Percentiles rank a stretch among this genome's conserved stretches.
phyloP scores from a whole-genome alignment of 2,888 invertebrate species.

The Ennomos fuscantarius region DNA sequence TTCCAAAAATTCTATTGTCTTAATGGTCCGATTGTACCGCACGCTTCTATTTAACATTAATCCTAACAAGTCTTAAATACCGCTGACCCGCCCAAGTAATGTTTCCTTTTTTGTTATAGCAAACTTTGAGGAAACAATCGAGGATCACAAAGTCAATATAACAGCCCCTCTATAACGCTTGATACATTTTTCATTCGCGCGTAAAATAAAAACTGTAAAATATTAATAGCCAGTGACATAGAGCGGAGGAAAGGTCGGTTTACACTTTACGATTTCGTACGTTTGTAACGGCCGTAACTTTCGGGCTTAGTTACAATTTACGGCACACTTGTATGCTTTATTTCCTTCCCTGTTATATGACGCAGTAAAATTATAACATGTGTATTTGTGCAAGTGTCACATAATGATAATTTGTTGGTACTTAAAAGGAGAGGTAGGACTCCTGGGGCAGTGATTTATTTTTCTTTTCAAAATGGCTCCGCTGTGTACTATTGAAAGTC shows the following conservation, averaged over 20 bases:
- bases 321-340: slow-evolving; percentile 25
- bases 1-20: no score
- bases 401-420: slow-evolving; percentile 28
- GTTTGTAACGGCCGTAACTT: slow-evolving; percentile 26
- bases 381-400: slow-evolving; percentile 24
- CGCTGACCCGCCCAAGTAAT: no score
- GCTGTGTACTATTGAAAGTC: slow-evolving; percentile 12
- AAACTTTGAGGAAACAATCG: slow-evolving; percentile 8
- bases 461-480: slow-evolving; percentile 9
- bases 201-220: slow-evolving; percentile 46
- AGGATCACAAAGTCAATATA: slow-evolving; percentile 14
- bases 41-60: no score
- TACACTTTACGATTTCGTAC: slow-evolving; percentile 33
- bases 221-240: slow-evolving; percentile 36
- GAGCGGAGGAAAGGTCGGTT: slow-evolving; percentile 21
- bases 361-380: slow-evolving; percentile 25
- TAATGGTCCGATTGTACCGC: no score
- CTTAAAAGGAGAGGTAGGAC: slow-evolving; percentile 14
- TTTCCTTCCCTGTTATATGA: slow-evolving; percentile 27
- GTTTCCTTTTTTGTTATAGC: no score
- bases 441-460: slow-evolving; percentile 25
- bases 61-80: no score
- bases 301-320: slow-evolving; percentile 23
- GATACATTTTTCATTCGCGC: slow-evolving; percentile 34
- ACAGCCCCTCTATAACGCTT: slow-evolving; percentile 18